These are phyloP conservation scores for Rhagophthalmus giganteus DNA, from an alignment of 2,888 invertebrate species.

Conservation along the genomic window DNA sequence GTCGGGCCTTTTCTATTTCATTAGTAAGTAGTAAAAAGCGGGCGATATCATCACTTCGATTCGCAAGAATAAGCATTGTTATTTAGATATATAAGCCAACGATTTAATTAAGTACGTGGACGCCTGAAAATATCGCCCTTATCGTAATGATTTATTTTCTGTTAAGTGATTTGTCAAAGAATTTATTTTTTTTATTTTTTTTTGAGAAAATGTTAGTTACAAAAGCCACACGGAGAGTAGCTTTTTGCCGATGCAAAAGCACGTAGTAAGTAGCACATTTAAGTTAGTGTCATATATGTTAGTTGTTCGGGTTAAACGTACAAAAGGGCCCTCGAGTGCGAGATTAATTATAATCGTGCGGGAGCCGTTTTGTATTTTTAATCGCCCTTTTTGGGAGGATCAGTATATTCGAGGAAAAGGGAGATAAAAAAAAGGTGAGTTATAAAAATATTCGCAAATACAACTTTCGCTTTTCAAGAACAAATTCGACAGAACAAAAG, in stretches of 20 bases:
- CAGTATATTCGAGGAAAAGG: no score
- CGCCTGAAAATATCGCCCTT: conserved; percentile 36
- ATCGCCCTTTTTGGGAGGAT: no score
- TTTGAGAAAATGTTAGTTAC: conserved; percentile 2
- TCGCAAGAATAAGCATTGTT: no score
- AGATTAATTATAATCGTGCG: no score
- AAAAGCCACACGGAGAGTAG: conserved; percentile 6
- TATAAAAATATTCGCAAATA: no score
- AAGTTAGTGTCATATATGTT: conserved; percentile 9
- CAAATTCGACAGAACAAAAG: conserved; percentile 1
- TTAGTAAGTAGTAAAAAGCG: conserved; percentile 4
- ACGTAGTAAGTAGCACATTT: conserved; percentile 18
- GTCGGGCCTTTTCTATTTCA: conserved; percentile 8
- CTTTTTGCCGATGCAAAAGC: conserved; percentile 19
- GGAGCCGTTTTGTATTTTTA: conserved; percentile 16
- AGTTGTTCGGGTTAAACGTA: no score
- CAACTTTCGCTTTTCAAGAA: conserved; percentile 9
- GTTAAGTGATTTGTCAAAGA: conserved; percentile 7
- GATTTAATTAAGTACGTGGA: no score
- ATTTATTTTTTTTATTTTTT: no score
- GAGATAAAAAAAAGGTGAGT: no score
- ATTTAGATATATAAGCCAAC: no score
- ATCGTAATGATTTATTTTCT: conserved; percentile 37
- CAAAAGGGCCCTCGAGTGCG: no score
- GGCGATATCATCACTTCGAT: conserved; percentile 22